phyloP scores from a whole-genome alignment of 2,888 invertebrate species.

The Linnaemya tessellans region DNA sequence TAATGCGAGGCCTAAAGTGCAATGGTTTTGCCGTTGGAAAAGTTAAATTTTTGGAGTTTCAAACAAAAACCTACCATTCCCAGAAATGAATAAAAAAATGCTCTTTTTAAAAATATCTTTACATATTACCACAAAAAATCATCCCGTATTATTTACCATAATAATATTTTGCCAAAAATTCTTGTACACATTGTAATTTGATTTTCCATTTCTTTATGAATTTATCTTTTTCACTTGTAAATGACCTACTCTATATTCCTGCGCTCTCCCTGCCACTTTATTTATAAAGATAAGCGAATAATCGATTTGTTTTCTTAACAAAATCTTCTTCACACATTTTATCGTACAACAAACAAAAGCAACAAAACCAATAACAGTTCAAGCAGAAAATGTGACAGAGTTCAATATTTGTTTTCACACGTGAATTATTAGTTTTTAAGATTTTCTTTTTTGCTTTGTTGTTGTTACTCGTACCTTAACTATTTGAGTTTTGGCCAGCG shows the following conservation, averaged over 20 bases:
- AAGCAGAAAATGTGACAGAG: constrained; percentile 61
- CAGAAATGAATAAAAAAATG: no score
- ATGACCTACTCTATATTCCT: background rate
- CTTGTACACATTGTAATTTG: no score
- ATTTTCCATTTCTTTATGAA: background rate
- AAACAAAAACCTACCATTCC: no score
- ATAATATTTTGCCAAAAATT: no score
- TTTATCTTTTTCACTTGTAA: background rate
- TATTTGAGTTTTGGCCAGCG: background rate
- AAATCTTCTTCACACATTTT: constrained; percentile 11
- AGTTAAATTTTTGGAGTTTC: no score
- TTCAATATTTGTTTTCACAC: constrained; percentile 63
- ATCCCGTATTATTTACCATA: no score
- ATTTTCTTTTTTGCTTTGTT: background rate
- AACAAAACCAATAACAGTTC: constrained; percentile 13
- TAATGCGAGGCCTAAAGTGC: no score
- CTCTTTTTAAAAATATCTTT: no score
- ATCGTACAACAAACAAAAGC: constrained; percentile 29
- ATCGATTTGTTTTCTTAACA: constrained; percentile 7
- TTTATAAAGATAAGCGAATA: background rate
- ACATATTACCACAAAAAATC: no score
- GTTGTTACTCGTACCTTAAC: background rate
- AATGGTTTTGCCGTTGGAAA: no score
- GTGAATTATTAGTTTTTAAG: constrained; percentile 58
- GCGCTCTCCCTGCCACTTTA: no score